Base-by-base conservation (phyloP, 2,888 invertebrate species). In the Platycnemis pennipes region DNA sequence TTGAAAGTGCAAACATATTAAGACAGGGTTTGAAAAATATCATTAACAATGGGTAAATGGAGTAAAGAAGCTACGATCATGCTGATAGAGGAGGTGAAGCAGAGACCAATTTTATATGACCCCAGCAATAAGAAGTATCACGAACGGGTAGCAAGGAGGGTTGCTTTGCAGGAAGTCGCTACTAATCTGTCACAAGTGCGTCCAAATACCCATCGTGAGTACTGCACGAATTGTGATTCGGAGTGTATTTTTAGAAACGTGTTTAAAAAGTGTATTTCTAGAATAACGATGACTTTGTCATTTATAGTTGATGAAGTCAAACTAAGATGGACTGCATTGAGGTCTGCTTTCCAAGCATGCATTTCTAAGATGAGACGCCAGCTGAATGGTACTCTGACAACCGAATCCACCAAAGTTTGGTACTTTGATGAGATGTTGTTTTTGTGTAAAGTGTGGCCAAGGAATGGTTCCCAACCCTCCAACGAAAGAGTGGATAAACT, bases 21-120 rank as follows among this genome's bases (percentile, higher is more conserved):
- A 77, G 31, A 5, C 2, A 13, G 0, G 26, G 37, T 77, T 37
- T n/a, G n/a, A n/a, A n/a, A n/a, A n/a, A n/a, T n/a, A n/a, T n/a
- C n/a, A n/a, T n/a, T n/a, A n/a, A 77, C 16, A 22, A 77, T 77
- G 77, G 77, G 77, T 31, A 77, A 77, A 37, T 77, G 77, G 77
- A 77, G 77, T 26, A 77, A 11, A 37, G 77, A 77, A 16, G 37
- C 77, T 11, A 77, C 31, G 16, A 11, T 37, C 31, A 31, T 77
- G 37, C 37, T 77, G 37, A 77, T 77, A 37, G 77, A 31, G 26
- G 77, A 77, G 37, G 37, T 77, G 13, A 77, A 77, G 77, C 31
- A 77, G 37, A 0, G 5, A 13, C 77, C 77, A 13, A 37, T 77
- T 77, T 8, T 77, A 77, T 77, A 77, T 77, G 77, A 77, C 77